phyloP scores from a whole-genome alignment of 2,113 vertebrate species.

The Mus musculus region DNA sequence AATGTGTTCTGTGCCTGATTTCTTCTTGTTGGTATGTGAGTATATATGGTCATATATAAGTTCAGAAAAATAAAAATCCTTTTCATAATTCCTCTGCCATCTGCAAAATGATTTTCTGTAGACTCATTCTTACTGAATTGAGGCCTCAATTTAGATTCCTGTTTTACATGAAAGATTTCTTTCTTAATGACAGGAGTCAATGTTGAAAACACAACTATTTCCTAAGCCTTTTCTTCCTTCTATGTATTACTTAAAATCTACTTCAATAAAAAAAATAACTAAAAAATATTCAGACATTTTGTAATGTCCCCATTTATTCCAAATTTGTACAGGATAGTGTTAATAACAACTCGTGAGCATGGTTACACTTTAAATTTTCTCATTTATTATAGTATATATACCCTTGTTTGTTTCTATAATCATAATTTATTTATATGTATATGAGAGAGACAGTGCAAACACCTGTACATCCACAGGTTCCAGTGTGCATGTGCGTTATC shows the following conservation, averaged over 20 bases:
- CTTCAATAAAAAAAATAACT: not conserved
- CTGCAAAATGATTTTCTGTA: not conserved
- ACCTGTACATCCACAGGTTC: not conserved
- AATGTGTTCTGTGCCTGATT: not conserved
- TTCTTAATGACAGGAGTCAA: not conserved
- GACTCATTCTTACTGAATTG: not conserved
- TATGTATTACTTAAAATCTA: not conserved
- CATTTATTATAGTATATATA: not conserved
- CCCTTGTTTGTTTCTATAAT: not conserved
- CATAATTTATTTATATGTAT: not conserved
- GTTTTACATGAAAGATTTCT: not conserved
- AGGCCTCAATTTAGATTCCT: not conserved
- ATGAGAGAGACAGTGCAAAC: not conserved
- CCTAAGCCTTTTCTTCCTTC: not conserved
- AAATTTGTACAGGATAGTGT: not conserved
- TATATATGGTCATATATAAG: not conserved
- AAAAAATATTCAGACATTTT: not conserved
- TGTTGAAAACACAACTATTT: not conserved
- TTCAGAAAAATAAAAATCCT: not conserved
- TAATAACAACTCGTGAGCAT: not conserved
- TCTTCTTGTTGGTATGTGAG: not conserved
- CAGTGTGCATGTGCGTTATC: not conserved
- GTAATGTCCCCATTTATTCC: slow-evolving; percentile 3
- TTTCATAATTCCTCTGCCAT: not conserved
- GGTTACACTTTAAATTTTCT: not conserved